Percentiles rank a stretch among this genome's conserved stretches.
phyloP scores from a whole-genome alignment of 2,797 vertebrate species.

The Sus cebifrons region DNA sequence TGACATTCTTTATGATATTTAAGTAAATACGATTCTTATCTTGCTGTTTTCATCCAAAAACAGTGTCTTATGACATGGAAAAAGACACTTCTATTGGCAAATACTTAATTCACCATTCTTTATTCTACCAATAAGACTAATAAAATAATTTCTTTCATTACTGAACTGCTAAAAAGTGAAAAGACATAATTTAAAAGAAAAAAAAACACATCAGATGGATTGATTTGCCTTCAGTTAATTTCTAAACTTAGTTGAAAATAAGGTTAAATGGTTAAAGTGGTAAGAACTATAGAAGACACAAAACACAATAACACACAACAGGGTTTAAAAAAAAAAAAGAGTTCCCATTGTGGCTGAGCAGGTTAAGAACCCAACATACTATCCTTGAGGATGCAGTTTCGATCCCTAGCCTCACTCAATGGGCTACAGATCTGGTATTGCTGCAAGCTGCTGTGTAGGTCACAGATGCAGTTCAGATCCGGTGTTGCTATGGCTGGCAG shows the following conservation, averaged over 20 bases:
- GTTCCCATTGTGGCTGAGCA: too few species aligned
- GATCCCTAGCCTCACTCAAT: too few species aligned
- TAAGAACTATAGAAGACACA: not conserved
- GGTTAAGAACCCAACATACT: too few species aligned
- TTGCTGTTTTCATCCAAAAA: not conserved
- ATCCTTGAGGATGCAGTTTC: too few species aligned
- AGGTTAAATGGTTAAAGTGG: not conserved
- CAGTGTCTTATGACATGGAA: not conserved
- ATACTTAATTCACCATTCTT: conserved; percentile 15
- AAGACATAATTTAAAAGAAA: not conserved
- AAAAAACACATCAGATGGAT: not conserved
- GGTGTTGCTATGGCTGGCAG: too few species aligned
- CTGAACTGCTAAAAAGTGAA: not conserved
- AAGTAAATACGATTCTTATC: conserved; percentile 29
- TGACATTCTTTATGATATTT: conserved; percentile 9
- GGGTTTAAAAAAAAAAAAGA: not conserved
- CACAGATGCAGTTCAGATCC: too few species aligned
- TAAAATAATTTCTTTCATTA: conserved; percentile 33
- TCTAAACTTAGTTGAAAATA: not conserved
- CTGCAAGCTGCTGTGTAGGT: too few species aligned
- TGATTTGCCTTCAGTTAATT: conserved; percentile 8
- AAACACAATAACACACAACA: not conserved
- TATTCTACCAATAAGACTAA: not conserved
- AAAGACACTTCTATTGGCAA: not conserved
- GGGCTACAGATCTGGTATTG: too few species aligned